A percentile compares a stretch with the other conserved stretches of the same genome.
Conservation (phyloP, 2,797 vertebrate species). For the Halcyon badia region DNA sequence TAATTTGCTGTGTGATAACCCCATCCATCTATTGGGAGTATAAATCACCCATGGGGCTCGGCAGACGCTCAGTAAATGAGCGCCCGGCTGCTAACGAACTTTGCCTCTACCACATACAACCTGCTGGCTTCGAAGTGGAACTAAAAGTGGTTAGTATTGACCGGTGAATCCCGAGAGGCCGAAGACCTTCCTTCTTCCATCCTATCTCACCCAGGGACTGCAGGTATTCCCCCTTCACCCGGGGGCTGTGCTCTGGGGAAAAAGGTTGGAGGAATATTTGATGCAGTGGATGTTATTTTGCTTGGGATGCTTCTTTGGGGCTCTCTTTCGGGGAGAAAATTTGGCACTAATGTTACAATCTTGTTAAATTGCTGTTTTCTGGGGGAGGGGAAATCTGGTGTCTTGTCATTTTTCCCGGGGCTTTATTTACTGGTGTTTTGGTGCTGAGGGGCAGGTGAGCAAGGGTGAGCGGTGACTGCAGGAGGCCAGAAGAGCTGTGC, state of each 20-base stretch:
- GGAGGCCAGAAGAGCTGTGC: not conserved
- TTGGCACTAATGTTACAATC: accelerated
- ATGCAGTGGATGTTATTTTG: not conserved
- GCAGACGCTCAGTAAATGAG: accelerated
- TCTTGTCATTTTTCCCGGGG: accelerated
- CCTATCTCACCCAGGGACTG: accelerated
- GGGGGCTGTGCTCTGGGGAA: not conserved
- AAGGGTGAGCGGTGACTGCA: not conserved
- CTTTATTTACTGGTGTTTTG: not conserved
- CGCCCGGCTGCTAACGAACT: not conserved
- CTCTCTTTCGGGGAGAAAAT: not conserved
- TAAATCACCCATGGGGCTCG: not conserved
- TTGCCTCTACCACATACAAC: accelerated
- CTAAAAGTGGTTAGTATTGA: not conserved
- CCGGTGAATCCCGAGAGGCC: too few relatives aligned
- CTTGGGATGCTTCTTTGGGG: not conserved
- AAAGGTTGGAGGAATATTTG: not conserved
- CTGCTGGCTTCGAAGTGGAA: accelerated
- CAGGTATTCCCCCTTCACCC: not conserved
- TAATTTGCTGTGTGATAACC: not conserved
- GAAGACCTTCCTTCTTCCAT: accelerated
- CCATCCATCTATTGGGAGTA: not conserved
- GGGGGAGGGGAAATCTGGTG: accelerated
- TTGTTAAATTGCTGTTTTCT: accelerated
- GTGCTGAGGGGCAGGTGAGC: not conserved